phyloP scores from a whole-genome alignment of 1,140 invertebrate species.

The Sipha flava region DNA sequence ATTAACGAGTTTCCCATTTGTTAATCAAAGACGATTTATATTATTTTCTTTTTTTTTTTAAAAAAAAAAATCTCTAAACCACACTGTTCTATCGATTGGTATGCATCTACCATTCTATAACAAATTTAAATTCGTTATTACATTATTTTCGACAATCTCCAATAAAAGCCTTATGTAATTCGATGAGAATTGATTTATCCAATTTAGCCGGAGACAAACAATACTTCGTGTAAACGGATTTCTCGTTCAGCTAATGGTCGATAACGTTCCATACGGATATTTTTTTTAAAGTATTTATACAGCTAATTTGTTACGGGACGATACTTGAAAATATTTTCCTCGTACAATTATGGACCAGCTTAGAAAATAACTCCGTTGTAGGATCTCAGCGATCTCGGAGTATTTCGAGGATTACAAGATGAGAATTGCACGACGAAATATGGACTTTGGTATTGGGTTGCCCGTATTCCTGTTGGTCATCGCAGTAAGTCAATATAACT shows the following conservation, averaged over 20 bases:
- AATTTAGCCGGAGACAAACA: background rate
- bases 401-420: background rate
- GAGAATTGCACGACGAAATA: background rate
- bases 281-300: too few relatives aligned
- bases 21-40: background rate
- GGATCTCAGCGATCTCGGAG: background rate
- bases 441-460: background rate
- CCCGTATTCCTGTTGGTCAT: background rate
- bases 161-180: background rate
- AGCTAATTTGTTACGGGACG: background rate
- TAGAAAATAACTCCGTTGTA: background rate
- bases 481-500: background rate
- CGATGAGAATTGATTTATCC: background rate
- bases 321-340: too few relatives aligned
- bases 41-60: background rate
- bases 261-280: too few relatives aligned
- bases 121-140: too few relatives aligned
- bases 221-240: background rate
- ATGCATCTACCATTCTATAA: too few relatives aligned
- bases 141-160: too few relatives aligned
- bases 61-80: too few relatives aligned
- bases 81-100: too few relatives aligned
- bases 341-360: background rate
- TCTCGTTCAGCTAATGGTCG: background rate
- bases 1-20: too few relatives aligned